phyloP scores from a whole-genome alignment of 2,797 vertebrate genomes.

The Eidolon dupreanum region DNA sequence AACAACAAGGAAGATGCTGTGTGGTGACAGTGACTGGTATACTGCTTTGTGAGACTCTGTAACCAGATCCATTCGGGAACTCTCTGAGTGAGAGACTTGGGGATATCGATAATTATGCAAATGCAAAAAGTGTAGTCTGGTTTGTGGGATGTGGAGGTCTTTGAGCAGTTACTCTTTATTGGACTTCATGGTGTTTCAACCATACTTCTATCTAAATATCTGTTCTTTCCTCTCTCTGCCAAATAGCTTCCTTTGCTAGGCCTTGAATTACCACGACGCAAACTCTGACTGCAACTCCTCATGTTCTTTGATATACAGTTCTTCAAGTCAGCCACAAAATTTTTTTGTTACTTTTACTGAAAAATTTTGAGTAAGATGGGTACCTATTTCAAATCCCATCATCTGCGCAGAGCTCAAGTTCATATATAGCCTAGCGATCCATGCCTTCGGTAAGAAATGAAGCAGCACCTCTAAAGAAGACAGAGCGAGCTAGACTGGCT shows the following conservation, averaged over 20 bases:
- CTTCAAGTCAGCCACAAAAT: background rate
- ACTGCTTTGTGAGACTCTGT: background rate
- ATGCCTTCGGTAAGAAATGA: background rate
- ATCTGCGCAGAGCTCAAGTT: background rate
- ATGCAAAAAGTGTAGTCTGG: background rate
- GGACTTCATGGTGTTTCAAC: background rate
- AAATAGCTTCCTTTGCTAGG: background rate
- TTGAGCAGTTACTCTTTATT: background rate
- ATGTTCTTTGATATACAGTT: background rate
- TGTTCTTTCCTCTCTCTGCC: background rate
- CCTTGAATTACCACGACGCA: background rate
- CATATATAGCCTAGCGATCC: rapidly evolving
- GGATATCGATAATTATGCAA: background rate
- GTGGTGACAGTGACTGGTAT: background rate
- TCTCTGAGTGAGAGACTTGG: background rate
- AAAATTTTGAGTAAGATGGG: background rate
- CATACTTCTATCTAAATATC: background rate
- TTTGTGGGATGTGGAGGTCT: background rate
- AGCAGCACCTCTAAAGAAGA: background rate
- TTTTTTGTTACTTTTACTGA: background rate
- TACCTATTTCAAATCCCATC: background rate
- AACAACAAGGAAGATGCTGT: background rate
- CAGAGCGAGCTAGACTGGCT: background rate
- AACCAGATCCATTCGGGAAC: background rate
- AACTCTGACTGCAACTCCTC: background rate